Evolutionary conservation across 2,797 vertebrate species (phyloP), one percentile per base, ranked within the genome.

Genomic region (Chaetophractus vellerosus): DNA sequence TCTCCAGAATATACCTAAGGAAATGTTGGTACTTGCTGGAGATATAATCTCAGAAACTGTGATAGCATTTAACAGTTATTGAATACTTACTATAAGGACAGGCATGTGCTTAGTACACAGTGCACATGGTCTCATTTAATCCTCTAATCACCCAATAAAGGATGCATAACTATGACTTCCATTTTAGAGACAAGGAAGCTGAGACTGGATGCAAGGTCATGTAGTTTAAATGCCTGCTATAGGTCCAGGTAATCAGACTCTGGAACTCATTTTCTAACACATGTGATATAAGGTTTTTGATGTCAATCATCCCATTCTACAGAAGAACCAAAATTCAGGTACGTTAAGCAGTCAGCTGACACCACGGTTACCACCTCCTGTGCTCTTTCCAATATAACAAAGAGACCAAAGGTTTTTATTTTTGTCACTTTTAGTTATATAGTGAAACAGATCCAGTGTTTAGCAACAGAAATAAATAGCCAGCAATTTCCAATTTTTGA

Each of bases 381-480:
- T 90, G 15, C 50, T 88, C 21, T 93, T 86, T 63, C 4, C 48
- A 90, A 24, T 50, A 50, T 4, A 38, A 83, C 33, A 64, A 81
- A 28, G 5, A 31, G 0, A 50, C 18, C 57, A 21, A 48, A 24
- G 66, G n/a, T 38, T 55, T 21, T 76, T 61, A 36, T 61, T 78
- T 38, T 66, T 82, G 14, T 57, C 26, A 75, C 21, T 63, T 89
- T 91, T 63, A 78, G 28, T 7, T 79, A n/a, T 9, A 75, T 11
- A 82, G 69, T 84, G 41, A 86, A 94, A 72, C 36, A 6, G 50
- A 52, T 85, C 28, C 85, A 71, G 48, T 61, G 4, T 50, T 94
- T 85, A n/a, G 28, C 11, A 55, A 90, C 52, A 88, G 82, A 36
- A 71, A 6, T 63, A 92, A 87, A n/a, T 74, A 74, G 5, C 19